A percentile compares a stretch with the other conserved stretches of the same genome.
These are phyloP conservation scores for Sphaeramia orbicularis DNA, from an alignment of 2,797 vertebrate species.

Conservation along the genomic window DNA sequence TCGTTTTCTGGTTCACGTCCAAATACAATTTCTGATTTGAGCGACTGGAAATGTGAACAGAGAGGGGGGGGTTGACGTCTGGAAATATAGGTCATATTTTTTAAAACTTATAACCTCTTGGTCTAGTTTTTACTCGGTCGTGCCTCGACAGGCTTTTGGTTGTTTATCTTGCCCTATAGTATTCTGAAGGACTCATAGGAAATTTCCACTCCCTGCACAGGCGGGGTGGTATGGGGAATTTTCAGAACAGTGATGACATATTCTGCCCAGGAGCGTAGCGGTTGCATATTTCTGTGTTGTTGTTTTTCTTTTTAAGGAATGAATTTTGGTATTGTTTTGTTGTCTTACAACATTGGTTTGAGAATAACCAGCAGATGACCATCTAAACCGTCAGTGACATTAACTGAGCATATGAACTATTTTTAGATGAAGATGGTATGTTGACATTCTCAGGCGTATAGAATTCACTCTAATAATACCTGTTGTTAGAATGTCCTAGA, in stretches of 20 bases:
- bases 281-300: neutral
- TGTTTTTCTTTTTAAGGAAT: too few relatives aligned
- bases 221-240: slow-evolving; percentile 21
- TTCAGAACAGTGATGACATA: slow-evolving; percentile 34
- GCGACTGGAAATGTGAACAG: neutral
- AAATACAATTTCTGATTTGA: neutral
- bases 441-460: neutral
- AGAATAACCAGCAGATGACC: slow-evolving; percentile 1
- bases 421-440: neutral
- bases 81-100: neutral
- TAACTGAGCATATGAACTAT: neutral
- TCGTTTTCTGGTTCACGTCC: neutral
- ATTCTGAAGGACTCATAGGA: slow-evolving; percentile 61
- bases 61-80: neutral
- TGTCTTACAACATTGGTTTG: neutral
- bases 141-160: slow-evolving; percentile 33
- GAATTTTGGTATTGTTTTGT: too few relatives aligned
- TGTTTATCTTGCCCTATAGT: slow-evolving; percentile 35
- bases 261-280: slow-evolving; percentile 18
- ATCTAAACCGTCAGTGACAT: neutral
- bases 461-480: neutral
- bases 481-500: neutral
- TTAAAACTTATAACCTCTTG: neutral
- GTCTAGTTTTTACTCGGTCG: slow-evolving; percentile 1
- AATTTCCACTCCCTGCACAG: slow-evolving; percentile 77